Evolutionary conservation across 2,113 vertebrate genomes (phyloP), one percentile per base, ranked within the genome.

Genomic region (Recurvirostra avosetta): DNA sequence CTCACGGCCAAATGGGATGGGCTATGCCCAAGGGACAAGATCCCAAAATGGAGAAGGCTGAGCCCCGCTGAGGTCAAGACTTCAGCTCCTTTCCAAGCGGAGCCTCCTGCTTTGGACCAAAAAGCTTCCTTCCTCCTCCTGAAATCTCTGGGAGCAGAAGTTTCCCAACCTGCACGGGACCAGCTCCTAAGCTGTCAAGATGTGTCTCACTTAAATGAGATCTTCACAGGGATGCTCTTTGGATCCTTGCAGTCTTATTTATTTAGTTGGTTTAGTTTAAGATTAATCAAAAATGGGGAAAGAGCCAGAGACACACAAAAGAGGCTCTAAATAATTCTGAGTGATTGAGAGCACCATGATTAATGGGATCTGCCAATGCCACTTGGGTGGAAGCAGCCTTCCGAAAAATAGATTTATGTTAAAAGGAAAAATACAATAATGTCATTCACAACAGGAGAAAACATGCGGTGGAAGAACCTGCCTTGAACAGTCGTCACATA

Each of bases 351-450:
- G 89, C 91, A 36, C 63, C 27, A 1, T 97, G 96, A 97, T 97
- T 97, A 96, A 97, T 97, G 95, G 93, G 84, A 95, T 91, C 94
- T 96, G 91, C 94, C 12, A 66, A 85, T 95, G 92, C 89, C 91
- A 91, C 94, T 81, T 0, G n/a, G 87, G 91, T 85, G 91, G 81
- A 95, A 96, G 91, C 95, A 94, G 95, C 95, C 89, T 95, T 97
- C 94, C 16, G 1, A 94, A 95, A 95, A 97, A 97, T 90, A 75
- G 95, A 97, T 97, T 97, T 97, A 96, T 95, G 96, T 96, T 90
- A 97, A 97, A 97, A 77, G 77, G 93, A 53, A 90, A 94, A 97
- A 95, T 82, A 92, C 93, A 96, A 88, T 95, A 96, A 96, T 97
- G 92, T 76, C 96, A 94, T 93, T 97, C 92, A 97, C 89, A 90